Conservation (phyloP, 1,140 invertebrate species). For the Drosophila dunni region DNA sequence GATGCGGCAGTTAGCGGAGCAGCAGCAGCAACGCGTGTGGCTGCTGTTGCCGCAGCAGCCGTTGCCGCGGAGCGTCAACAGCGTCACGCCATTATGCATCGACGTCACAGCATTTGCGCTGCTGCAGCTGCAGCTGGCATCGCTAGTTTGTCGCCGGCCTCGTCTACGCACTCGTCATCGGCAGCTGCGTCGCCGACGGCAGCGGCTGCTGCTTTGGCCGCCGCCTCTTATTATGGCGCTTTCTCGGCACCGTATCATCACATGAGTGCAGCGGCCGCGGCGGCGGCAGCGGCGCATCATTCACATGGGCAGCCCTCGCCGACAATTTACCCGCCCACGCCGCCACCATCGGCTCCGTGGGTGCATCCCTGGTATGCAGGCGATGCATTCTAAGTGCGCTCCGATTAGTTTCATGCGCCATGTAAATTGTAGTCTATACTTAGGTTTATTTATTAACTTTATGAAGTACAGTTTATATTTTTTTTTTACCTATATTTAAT, state of each 20-base stretch:
- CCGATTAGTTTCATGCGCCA: conserved; percentile 2
- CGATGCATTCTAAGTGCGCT: conserved; percentile 69
- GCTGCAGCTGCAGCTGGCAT: conserved; percentile 48
- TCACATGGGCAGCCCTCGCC: conserved; percentile 81
- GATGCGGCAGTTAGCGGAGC: neutral
- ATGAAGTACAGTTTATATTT: conserved; percentile 12
- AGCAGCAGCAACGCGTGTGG: conserved; percentile 29
- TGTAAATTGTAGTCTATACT: conserved; percentile 38
- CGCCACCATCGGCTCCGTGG: conserved; percentile 83
- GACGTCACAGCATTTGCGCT: conserved; percentile 65
- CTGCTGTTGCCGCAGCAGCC: conserved; percentile 40
- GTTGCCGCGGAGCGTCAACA: conserved; percentile 46
- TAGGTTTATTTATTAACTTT: conserved; percentile 25
- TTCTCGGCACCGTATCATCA: conserved; percentile 62
- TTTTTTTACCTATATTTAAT: too few relatives aligned
- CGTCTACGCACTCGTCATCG: conserved; percentile 56
- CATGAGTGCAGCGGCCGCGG: conserved; percentile 60
- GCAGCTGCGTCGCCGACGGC: conserved; percentile 51
- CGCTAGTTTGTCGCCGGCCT: conserved; percentile 66
- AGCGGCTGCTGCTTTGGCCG: conserved; percentile 63
- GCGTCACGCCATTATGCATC: conserved; percentile 59
- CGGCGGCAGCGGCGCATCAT: conserved; percentile 64
- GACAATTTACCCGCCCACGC: conserved; percentile 84
- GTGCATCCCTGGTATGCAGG: conserved; percentile 84
- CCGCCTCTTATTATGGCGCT: conserved; percentile 59